Base-by-base conservation (phyloP, 2,888 invertebrate genomes). In the Ctena decussata region DNA sequence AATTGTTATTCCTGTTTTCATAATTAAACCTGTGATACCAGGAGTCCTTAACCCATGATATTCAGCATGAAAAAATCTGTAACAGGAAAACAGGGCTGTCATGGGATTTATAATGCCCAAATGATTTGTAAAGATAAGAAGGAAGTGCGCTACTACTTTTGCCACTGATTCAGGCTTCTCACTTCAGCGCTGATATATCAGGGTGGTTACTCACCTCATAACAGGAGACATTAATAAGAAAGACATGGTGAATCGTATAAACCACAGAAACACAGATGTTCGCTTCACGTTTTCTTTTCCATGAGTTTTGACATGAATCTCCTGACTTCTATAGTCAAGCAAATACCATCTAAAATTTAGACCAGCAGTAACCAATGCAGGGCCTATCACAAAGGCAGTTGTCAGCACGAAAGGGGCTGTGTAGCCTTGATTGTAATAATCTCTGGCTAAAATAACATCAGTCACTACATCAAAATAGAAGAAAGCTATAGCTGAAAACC, bases 191-290 rank as follows among this genome's bases (percentile, higher is more conserved):
- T n/a, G n/a, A n/a, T n/a, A n/a, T n/a, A n/a, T n/a, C n/a, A n/a
- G n/a, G n/a, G n/a, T 46, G 21, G 3, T 30, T 5, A 53, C 75
- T 84, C 91, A 93, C 94, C 94, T 92, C 30, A 94, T 90, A 57
- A 93, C 91, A 74, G 94, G 93, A 69, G 93, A 94, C 86, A 92
- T 82, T 82, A 92, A 92, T 0, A 93, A 57, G n/a, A 93, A 71
- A 3, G 93, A 93, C 78, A 93, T 89, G 21, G 92, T 46, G 44
- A 94, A 90, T 76, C 94, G 86, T 24, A 86, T 72, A 71, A 90
- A 74, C 94, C 94, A 94, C 1, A 91, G 77, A 15, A 44, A 27
- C 32, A 70, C 32, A 24, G 60, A 44, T 15, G 91, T 85, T 27
- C 80, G 75, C 39, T 90, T 80, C 15, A 89, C 88, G 30, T 87